phyloP scores from a whole-genome alignment of 2,113 vertebrate species.

The Notothenia coriiceps region DNA sequence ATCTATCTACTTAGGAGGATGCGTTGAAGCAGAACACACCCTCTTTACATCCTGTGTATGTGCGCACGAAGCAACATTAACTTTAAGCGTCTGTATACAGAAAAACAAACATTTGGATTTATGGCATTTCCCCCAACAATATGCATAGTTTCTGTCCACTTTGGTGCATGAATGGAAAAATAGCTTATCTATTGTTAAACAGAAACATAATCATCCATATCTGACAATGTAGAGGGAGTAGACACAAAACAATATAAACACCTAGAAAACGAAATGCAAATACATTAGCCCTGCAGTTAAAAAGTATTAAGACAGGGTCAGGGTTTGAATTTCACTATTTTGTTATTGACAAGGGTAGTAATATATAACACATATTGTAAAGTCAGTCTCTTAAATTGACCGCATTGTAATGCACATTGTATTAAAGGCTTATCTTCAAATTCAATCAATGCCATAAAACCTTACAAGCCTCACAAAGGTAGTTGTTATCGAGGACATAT shows the following conservation, averaged over 20 bases:
- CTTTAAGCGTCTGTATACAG: constrained; percentile 26
- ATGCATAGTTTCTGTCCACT: constrained; percentile 26
- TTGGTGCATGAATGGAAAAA: constrained; percentile 24
- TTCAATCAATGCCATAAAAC: constrained; percentile 12
- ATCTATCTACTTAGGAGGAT: constrained; percentile 74
- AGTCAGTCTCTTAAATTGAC: constrained; percentile 4
- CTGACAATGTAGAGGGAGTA: not conserved
- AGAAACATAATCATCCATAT: constrained; percentile 22
- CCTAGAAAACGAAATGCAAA: constrained; percentile 2
- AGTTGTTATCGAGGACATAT: not conserved
- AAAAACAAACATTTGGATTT: constrained; percentile 27
- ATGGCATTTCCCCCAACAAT: not conserved
- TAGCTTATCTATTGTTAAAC: not conserved
- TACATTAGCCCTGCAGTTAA: not conserved
- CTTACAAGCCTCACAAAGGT: not conserved
- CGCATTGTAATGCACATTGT: not conserved
- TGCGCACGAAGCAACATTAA: constrained; percentile 50
- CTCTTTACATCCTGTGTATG: constrained; percentile 62
- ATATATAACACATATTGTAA: not conserved
- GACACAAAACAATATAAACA: not conserved
- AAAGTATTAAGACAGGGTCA: not conserved
- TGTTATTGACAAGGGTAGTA: not conserved
- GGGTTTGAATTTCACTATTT: not conserved
- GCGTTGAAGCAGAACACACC: constrained; percentile 44
- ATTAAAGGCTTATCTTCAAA: constrained; percentile 3